phyloP scores from a whole-genome alignment of 2,113 vertebrate genomes.

The Chionodraco myersi region DNA sequence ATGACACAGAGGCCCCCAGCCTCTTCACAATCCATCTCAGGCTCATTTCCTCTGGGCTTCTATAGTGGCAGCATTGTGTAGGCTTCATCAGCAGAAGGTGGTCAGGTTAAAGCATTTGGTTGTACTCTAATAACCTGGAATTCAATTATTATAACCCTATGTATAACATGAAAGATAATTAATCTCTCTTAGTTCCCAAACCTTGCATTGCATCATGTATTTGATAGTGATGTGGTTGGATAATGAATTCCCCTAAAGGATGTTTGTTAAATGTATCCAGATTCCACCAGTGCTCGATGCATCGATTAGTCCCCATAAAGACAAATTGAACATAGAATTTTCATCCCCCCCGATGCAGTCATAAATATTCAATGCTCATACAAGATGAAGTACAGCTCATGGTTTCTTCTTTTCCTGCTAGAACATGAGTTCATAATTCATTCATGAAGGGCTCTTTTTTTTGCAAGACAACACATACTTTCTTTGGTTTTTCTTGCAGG shows the following conservation, averaged over 20 bases:
- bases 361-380: constrained; percentile 46
- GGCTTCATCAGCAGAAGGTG: constrained; percentile 6
- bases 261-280: constrained; percentile 13
- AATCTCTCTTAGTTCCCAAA: not conserved
- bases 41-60: not conserved
- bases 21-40: constrained; percentile 1
- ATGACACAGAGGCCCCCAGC: not conserved
- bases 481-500: constrained; percentile 1
- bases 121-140: not conserved
- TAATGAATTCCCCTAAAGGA: not conserved
- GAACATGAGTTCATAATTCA: too few species aligned
- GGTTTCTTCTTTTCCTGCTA: too few species aligned
- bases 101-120: not conserved
- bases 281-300: constrained; percentile 6
- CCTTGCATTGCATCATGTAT: not conserved
- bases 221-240: not conserved
- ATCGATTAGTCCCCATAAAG: constrained; percentile 22
- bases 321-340: constrained; percentile 49
- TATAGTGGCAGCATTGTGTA: not conserved
- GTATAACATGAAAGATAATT: not conserved
- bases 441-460: too few species aligned
- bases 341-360: constrained; percentile 22
- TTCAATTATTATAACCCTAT: not conserved
- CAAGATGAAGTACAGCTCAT: not conserved
- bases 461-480: too few species aligned